Conservation (phyloP, 2,113 vertebrate species). For the Oceanodroma tethys region DNA sequence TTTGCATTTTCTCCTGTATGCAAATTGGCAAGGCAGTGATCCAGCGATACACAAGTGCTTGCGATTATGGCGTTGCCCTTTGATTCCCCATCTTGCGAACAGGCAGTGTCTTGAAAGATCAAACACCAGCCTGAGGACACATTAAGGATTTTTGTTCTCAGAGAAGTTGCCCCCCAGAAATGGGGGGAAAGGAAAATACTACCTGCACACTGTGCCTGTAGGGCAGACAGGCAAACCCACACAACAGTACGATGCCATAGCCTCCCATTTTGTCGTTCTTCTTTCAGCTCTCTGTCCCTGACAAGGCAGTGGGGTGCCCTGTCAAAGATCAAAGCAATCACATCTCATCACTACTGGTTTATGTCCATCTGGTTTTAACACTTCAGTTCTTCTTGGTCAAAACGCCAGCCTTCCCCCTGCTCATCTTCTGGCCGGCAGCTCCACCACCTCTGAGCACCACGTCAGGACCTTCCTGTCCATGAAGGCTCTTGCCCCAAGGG, state of each 20-base stretch:
- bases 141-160: not conserved
- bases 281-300: not conserved
- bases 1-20: not conserved
- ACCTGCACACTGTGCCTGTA: not conserved
- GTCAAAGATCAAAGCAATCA: not conserved
- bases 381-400: not conserved
- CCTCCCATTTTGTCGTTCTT: not conserved
- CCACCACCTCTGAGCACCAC: not conserved
- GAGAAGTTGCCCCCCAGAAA: not conserved
- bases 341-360: not conserved
- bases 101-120: not conserved
- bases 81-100: not conserved
- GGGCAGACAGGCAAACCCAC: not conserved
- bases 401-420: not conserved
- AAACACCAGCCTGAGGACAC: not conserved
- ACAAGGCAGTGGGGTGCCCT: not conserved
- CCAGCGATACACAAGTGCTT: not conserved
- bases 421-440: not conserved
- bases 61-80: not conserved
- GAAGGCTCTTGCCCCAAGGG: not conserved
- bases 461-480: not conserved
- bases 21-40: not conserved
- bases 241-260: not conserved
- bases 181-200: not conserved
- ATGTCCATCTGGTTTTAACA: not conserved